Evolutionary conservation across 2,113 vertebrate genomes (phyloP).

Genomic region (Malurus elegans): DNA sequence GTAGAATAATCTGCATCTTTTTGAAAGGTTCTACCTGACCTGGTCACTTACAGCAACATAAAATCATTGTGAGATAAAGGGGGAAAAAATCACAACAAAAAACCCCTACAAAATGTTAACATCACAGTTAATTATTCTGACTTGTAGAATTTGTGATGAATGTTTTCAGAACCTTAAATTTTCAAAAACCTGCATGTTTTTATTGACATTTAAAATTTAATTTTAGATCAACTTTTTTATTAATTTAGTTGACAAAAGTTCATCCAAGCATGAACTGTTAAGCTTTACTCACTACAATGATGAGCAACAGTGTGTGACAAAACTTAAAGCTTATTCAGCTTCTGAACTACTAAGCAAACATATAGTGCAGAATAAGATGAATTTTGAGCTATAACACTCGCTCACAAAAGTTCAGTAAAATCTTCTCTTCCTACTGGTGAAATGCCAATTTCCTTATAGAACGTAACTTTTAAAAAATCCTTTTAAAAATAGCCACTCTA

Average conservation of each 20-base stretch:
- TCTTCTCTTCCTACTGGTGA: slow-evolving; percentile 65
- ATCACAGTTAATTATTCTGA: background rate
- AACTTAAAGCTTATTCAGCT: slow-evolving; percentile 58
- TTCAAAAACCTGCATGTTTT: background rate
- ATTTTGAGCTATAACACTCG: slow-evolving; percentile 50
- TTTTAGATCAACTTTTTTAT: background rate
- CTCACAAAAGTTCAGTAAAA: slow-evolving; percentile 61
- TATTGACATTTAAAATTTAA: background rate
- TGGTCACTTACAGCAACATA: background rate
- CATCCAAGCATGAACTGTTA: slow-evolving; percentile 64
- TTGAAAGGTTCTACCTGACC: background rate
- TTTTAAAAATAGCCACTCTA: background rate
- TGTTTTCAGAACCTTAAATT: background rate
- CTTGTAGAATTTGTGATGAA: background rate
- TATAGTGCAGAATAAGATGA: slow-evolving; percentile 70
- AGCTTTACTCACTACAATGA: slow-evolving; percentile 50
- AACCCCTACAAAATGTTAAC: background rate
- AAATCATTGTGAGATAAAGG: background rate
- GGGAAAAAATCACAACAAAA: background rate
- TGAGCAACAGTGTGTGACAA: slow-evolving; percentile 37
- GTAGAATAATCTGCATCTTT: background rate
- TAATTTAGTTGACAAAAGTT: slow-evolving; percentile 36
- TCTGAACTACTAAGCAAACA: slow-evolving; percentile 77
- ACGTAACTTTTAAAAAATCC: slow-evolving; percentile 8
- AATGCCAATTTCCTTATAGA: background rate